Evolutionary conservation across 1,140 invertebrate species (phyloP), one percentile per base, ranked within the genome.

Genomic region (Zophobas morio): DNA sequence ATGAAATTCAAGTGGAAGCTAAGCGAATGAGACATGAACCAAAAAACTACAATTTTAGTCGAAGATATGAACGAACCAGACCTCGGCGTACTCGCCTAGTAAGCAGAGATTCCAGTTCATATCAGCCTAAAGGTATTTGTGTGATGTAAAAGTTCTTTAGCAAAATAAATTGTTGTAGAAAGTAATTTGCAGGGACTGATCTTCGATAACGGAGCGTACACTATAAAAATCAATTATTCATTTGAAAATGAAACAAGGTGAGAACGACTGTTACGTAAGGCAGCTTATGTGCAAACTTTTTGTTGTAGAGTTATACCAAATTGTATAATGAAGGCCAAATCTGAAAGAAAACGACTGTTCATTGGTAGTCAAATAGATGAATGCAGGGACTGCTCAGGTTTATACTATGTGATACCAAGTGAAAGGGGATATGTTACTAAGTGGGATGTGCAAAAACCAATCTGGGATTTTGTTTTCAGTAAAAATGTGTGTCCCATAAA

Each of bases 251-350:
- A 92, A 76, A 92, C 95, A 0, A 93, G 88, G 92, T 93, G 89
- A 86, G 82, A 85, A 32, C 42, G 5, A 74, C 47, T 53, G n/a
- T 76, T 70, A 6, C 8, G n/a, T 35, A 57, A 33, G 5, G 37
- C 49, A 77, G 66, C 51, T 76, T 76, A 78, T 35, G 42, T 66
- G 49, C 47, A 79, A 78, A 1, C 5, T 76, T 76, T 76, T 72
- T 54, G 60, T 86, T 86, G 66, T 78, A 92, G 95, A 84, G 83
- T 96, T 8, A 91, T 99, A 80, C 96, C 97, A 1, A 99, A 99
- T 87, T 97, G 96, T 82, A 96, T 99, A 40, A 98, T 98, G 90
- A 99, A 99, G 90, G 96, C 97, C 0, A 99, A 99, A 87, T 97
- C 95, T 81, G 98, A 99, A 86, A 88, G 96, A 70, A 91, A 97